Base-by-base conservation (phyloP, 35 echinoderm and acorn worm species). In the Eucidaris tribuloides region DNA sequence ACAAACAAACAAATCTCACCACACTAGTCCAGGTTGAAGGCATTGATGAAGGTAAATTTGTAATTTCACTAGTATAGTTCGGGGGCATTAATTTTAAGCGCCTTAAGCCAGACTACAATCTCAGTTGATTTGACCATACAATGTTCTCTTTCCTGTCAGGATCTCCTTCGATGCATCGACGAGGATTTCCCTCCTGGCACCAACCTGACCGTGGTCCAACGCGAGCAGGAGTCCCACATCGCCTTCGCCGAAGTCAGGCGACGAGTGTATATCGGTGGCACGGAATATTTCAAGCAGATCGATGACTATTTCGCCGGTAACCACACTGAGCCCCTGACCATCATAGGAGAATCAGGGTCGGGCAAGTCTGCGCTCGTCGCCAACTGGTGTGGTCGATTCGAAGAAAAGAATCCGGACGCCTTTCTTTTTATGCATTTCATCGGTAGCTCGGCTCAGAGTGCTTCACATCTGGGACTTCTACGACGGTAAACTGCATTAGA, bases 361-460 rank as follows among this genome's bases (percentile, higher is more conserved):
- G 93, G 93, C 17, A 96, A 96, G 59, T 96, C 93, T 23, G 93
- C 93, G 7, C 50, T 96, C 59, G 80, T 96, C 9, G 93, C 93
- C 23, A 96, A 96, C 32, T 96, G 93, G 93, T 84, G 78, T 48
- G 80, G 80, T 13, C 79, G 84, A 46, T 96, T 83, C 59, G 77
- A 96, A 64, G 89, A 96, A 45, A 68, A 88, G 27, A 78, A 96
- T 40, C 93, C 88, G 14, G 57, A 58, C 18, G 24, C 57, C 32
- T 96, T 96, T 50, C 65, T 91, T 17, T 96, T 96, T 62, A 83
- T 91, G 54, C 93, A 96, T 88, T 96, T 96, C 44, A 96, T 96
- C 41, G 93, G 93, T 7, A 91, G 88, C 38, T 96, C 93, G 42
- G 77, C 93, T 13, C 88, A 96, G 59, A 96, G 93, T 81, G 93